Evolutionary conservation across 2,888 invertebrate genomes (phyloP).

Genomic region (Acleris laterana): DNA sequence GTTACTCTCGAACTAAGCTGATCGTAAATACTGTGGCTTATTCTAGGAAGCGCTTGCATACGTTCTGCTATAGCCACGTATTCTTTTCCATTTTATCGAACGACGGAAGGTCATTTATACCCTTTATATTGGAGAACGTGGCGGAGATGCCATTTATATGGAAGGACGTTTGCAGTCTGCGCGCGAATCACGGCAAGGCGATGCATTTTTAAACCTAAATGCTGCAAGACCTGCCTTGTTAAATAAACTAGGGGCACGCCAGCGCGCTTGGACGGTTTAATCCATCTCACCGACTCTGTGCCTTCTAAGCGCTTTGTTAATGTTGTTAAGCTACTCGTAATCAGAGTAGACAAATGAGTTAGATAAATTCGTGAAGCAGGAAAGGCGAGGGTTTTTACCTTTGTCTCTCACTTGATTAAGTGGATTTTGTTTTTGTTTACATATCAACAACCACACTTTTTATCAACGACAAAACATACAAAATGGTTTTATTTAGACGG

Average conservation of each 20-base stretch:
- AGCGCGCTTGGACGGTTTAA: slow-evolving; percentile 17
- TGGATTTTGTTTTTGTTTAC: too few species aligned
- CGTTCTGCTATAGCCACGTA: slow-evolving; percentile 66
- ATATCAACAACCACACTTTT: too few species aligned
- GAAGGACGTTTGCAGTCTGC: slow-evolving; percentile 37
- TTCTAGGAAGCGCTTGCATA: slow-evolving; percentile 48
- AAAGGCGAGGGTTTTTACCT: too few species aligned
- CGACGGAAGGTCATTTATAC: slow-evolving; percentile 68
- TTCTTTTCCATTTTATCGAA: slow-evolving; percentile 70
- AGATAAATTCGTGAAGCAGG: too few species aligned
- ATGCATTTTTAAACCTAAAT: slow-evolving; percentile 36
- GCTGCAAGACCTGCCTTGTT: slow-evolving; percentile 10
- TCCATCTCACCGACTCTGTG: slow-evolving; percentile 22
- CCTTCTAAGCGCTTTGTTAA: slow-evolving; percentile 1
- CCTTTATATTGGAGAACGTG: slow-evolving; percentile 67
- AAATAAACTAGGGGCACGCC: slow-evolving; percentile 24
- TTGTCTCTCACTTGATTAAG: too few species aligned
- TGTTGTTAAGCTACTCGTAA: slow-evolving; percentile 4
- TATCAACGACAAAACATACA: too few species aligned
- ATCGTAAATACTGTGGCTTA: slow-evolving; percentile 38
- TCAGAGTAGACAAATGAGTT: not conserved
- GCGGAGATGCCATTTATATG: slow-evolving; percentile 45
- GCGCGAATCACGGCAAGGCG: slow-evolving; percentile 38
- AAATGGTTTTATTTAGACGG: too few species aligned
- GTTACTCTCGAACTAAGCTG: slow-evolving; percentile 1